Evolutionary conservation across 2,113 vertebrate species (phyloP), one percentile per base, ranked within the genome.

Genomic region (Urocolius indicus): DNA sequence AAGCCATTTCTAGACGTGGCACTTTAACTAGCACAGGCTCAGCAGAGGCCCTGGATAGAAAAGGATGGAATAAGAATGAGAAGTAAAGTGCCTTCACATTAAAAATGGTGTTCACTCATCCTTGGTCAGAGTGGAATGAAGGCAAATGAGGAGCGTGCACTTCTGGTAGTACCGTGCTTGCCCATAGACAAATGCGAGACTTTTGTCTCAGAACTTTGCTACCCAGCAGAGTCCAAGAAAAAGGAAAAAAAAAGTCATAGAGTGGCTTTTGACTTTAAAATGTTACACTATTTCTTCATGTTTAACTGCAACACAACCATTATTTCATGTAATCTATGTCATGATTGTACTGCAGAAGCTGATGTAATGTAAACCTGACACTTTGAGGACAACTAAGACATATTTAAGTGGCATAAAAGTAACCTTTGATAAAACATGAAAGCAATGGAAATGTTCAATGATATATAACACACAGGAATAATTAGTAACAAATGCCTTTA

Each of bases 71-170:
- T 86, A 93, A 80, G 75, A 23, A 7, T 66, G 82, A 87, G 83
- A 96, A 93, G 9, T 79, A 78, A 94, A 91, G 71, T 76, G 82
- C n/a, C 79, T 94, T 66, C 51, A 0, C 76, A 88, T 77, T 90
- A 63, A 93, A 85, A 90, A 83, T 66, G 85, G 51, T 90, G 75
- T 49, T 94, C 49, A 29, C 49, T 93, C 88, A 85, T 69, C 75
- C 90, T 76, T 80, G 75, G 78, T 59, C 80, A 68, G 81, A 67
- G n/a, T 5, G 52, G 92, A 94, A 80, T 1, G 19, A 72, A 95
- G 55, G 75, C 54, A 80, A 82, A 68, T 41, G 78, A 82, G 41
- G 19, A 65, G 32, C 30, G 24, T 14, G 58, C 10, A 32, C 54
- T 41, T 30, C 77, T 24, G 34, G 27, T 17, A 72, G 49, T 46